Percentiles rank a stretch among this genome's conserved stretches.
phyloP scores from a whole-genome alignment of 2,797 vertebrate genomes.

The Babyrousa celebensis region DNA sequence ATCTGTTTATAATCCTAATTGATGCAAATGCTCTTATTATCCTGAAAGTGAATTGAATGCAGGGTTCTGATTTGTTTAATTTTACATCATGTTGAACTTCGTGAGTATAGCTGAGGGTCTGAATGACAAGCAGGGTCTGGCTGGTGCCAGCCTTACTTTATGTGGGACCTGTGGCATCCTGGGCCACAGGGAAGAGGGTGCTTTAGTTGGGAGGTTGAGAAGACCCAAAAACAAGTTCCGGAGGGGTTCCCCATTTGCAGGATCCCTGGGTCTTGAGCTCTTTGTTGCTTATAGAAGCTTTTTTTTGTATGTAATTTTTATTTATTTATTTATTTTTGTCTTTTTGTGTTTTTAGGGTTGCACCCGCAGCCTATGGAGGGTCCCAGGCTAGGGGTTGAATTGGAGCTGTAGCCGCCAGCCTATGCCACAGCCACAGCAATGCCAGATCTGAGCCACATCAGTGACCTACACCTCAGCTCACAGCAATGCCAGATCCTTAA shows the following conservation, averaged over 20 bases:
- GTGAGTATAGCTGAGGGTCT: neutral
- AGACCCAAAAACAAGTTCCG: neutral
- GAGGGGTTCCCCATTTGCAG: neutral
- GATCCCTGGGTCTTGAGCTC: neutral
- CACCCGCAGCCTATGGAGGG: too few species aligned
- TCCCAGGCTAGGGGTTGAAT: too few species aligned
- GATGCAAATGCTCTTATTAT: neutral
- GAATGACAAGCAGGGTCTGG: neutral
- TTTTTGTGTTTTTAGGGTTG: too few species aligned
- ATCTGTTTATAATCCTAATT: conserved; percentile 20
- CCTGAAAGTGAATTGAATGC: neutral
- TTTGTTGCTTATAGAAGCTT: neutral
- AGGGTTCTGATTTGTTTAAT: conserved; percentile 2
- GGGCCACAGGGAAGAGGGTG: neutral
- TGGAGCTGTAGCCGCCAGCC: too few species aligned
- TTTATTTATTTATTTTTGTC: too few species aligned
- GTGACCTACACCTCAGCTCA: too few species aligned
- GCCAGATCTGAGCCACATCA: too few species aligned
- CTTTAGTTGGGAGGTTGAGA: neutral
- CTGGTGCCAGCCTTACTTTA: neutral
- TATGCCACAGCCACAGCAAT: too few species aligned
- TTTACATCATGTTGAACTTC: neutral
- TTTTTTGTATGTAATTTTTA: neutral
- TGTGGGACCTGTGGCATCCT: neutral
- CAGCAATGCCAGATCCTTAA: too few species aligned